Evolutionary conservation across 1,140 invertebrate species (phyloP), one percentile per base, ranked within the genome.

Genomic region (Philotrypesis tridentata): DNA sequence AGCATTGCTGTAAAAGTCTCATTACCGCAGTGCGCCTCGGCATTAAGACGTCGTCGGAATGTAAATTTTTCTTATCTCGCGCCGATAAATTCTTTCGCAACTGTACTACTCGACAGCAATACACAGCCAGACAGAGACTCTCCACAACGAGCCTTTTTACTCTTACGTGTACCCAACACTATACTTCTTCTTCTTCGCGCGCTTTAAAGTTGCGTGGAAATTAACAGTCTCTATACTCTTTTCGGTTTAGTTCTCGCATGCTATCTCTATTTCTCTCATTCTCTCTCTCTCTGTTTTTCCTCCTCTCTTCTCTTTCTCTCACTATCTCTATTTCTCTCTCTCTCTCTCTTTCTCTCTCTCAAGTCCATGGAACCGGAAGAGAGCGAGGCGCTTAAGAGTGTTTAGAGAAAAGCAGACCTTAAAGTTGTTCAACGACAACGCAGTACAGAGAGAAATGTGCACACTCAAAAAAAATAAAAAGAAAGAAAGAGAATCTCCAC

Each of bases 21-120:
- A 86, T 77, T 88, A 89, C 88, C 89, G 90, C 91, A 90, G 88
- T 89, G 88, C 87, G 86, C 89, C 87, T 89, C 84, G 82, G 87
- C 90, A 89, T 86, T 85, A 87, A 85, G 82, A 75, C 79, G 80
- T 88, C 78, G 82, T 88, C 89, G 87, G 85, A 88, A 89, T 86
- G 67, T 70, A 70, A 70, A 70, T 70, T 70, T 37, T 70, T 70
- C 25, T 70, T 88, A 86, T 88, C 86, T 88, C 87, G 89, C 88
- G 89, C 88, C 89, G n/a, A n/a, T n/a, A n/a, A n/a, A n/a, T n/a
- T 14, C 40, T 43, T 17, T 43, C 40, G 40, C n/a, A n/a, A 43
- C 40, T 55, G 48, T 55, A 55, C 48, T 21, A 83, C 89, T 89
- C 70, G 43, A 71, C 60, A 17, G 6, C n/a, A n/a, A n/a, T 17